Evolutionary conservation across 2,888 invertebrate species (phyloP).

Genomic region (Drosophila phalerata): DNA sequence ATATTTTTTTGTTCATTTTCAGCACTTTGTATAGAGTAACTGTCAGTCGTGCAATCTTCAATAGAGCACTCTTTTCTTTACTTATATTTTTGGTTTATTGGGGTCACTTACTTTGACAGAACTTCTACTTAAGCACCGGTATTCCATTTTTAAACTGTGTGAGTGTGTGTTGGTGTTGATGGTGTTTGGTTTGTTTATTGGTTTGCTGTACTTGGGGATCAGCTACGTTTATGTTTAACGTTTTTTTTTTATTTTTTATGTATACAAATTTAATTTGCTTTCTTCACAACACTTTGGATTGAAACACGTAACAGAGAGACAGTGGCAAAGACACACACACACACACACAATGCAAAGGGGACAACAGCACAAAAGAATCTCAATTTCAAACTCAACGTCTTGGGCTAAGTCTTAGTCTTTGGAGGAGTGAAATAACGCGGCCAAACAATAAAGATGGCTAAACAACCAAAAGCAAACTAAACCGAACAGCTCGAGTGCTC

Average conservation of each 20-base stretch:
- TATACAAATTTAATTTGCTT: constrained; percentile 52
- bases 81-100: constrained; percentile 81
- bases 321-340: constrained; percentile 12
- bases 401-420: constrained; percentile 23
- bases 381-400: constrained; percentile 46
- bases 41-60: constrained; percentile 20
- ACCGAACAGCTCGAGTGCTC: constrained; percentile 84
- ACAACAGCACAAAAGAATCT: constrained; percentile 52
- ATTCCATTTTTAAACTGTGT: constrained; percentile 83
- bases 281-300: constrained; percentile 46
- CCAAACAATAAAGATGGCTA: constrained; percentile 16
- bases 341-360: constrained; percentile 19
- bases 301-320: constrained; percentile 46
- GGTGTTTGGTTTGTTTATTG: constrained; percentile 46
- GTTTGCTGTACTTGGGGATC: constrained; percentile 55
- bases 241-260: constrained; percentile 38
- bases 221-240: constrained; percentile 34
- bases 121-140: constrained; percentile 85
- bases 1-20: not conserved
- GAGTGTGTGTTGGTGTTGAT: constrained; percentile 56
- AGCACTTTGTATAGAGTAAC: constrained; percentile 26
- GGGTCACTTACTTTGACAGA: constrained; percentile 86
- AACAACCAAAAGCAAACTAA: constrained; percentile 27
- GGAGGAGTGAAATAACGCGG: constrained; percentile 46
- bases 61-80: constrained; percentile 23